Evolutionary conservation across 1,140 invertebrate genomes (phyloP), one percentile per base, ranked within the genome.

Genomic region (Telenomus remus): DNA sequence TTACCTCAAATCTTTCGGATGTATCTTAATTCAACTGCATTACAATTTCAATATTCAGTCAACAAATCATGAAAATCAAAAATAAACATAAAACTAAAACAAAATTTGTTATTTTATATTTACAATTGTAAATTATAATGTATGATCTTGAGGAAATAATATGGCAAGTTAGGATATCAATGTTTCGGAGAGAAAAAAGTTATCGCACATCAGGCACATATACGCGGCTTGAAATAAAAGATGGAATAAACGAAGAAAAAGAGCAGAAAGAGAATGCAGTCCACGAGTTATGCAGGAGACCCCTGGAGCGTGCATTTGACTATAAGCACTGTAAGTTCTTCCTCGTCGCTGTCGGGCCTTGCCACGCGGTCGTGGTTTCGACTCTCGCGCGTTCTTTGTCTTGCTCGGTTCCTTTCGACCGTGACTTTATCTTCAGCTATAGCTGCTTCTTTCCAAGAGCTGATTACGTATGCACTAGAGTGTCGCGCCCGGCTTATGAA

Each of bases 401-500:
- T 80, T 66, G 72, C 53, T 51, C 61, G 54, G 65, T 66, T 76
- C 70, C 73, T 70, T 70, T 76, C 72, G 60, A 65, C 65, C 72
- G 65, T 76, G 60, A 69, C 64, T 61, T 56, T 63, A 43, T 54
- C 48, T 78, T 47, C 47, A 50, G 44, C 57, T 70, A 71, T 64
- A 61, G 71, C 48, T 57, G 71, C 76, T 78, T 74, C 64, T 65
- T 76, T 69, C 72, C 60, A 14, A 76, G 72, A 69, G 72, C 65
- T 76, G 64, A 76, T 76, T 76, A 69, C 55, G 72, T 69, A 76
- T 76, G 72, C 72, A 64, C 72, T 70, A 69, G 72, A 55, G 69
- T 64, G 72, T 76, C 65, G 72, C 72, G 65, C 72, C 72, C 60
- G 65, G 64, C 72, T 76, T 76, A 76, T 76, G 72, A 76, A 76